Evolutionary conservation across 1,140 invertebrate genomes (phyloP).

Genomic region (Hypsibius dujardini): DNA sequence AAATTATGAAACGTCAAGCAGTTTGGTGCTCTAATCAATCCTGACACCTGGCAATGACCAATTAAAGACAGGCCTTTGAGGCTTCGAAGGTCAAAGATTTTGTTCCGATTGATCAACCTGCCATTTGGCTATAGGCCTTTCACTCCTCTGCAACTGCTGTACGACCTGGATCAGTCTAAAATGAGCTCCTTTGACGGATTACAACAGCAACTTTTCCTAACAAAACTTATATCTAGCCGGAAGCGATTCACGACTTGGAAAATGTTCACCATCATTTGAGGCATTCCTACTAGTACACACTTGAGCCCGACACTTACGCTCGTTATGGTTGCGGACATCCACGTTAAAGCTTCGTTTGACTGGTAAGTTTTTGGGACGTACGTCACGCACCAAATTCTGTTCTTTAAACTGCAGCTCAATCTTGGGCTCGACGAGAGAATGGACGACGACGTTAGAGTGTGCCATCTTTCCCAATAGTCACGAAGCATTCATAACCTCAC

Average conservation of each 20-base stretch:
- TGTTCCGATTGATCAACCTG: too few species aligned
- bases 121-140: too few species aligned
- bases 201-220: background rate
- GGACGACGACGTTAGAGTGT: too few species aligned
- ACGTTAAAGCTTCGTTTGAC: background rate
- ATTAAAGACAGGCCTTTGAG: too few species aligned
- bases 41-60: too few species aligned
- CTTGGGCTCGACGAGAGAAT: background rate
- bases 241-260: conserved; percentile 5
- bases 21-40: too few species aligned
- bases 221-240: background rate
- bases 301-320: background rate
- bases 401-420: conserved; percentile 8
- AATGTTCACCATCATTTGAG: background rate
- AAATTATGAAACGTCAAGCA: too few species aligned
- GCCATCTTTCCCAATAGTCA: too few species aligned
- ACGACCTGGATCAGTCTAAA: background rate
- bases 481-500: too few species aligned
- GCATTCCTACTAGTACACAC: too few species aligned
- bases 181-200: background rate
- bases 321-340: background rate
- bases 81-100: too few species aligned
- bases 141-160: background rate
- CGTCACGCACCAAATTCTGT: conserved; percentile 2
- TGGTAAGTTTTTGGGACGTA: background rate